Evolutionary conservation across 2,888 invertebrate genomes (phyloP).

Genomic region (Byasa hedistus): DNA sequence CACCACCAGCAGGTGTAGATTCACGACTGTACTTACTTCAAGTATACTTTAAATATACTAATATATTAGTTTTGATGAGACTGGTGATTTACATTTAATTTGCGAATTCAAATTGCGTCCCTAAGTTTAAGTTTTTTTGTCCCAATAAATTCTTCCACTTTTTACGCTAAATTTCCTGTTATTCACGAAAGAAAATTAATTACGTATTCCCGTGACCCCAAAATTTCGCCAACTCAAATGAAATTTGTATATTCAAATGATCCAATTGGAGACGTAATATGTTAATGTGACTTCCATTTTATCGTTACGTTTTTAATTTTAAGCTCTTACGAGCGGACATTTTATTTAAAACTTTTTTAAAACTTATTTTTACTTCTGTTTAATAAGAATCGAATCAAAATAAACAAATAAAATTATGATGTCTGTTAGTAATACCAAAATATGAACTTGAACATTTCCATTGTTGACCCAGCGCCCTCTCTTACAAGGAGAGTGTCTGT

Average conservation of each 20-base stretch:
- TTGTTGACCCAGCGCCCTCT: too few relatives aligned
- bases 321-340: background rate
- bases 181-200: constrained; percentile 18
- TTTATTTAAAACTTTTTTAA: background rate
- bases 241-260: constrained; percentile 15
- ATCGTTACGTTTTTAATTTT: background rate
- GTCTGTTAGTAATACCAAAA: too few relatives aligned
- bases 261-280: constrained; percentile 4
- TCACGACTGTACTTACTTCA: too few relatives aligned
- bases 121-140: background rate
- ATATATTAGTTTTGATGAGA: background rate
- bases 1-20: too few relatives aligned
- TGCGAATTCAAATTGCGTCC: background rate
- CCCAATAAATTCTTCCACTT: background rate
- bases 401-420: too few relatives aligned
- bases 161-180: constrained; percentile 2
- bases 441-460: too few relatives aligned
- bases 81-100: background rate
- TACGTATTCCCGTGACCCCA: constrained; percentile 21
- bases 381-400: too few relatives aligned
- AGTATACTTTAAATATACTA: too few relatives aligned
- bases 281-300: constrained; percentile 7
- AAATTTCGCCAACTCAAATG: constrained; percentile 19
- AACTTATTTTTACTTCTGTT: too few relatives aligned
- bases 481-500: too few relatives aligned